These are phyloP conservation scores for Crepidodera aurea DNA, from an alignment of 2,888 invertebrate species.

Conservation along the genomic window DNA sequence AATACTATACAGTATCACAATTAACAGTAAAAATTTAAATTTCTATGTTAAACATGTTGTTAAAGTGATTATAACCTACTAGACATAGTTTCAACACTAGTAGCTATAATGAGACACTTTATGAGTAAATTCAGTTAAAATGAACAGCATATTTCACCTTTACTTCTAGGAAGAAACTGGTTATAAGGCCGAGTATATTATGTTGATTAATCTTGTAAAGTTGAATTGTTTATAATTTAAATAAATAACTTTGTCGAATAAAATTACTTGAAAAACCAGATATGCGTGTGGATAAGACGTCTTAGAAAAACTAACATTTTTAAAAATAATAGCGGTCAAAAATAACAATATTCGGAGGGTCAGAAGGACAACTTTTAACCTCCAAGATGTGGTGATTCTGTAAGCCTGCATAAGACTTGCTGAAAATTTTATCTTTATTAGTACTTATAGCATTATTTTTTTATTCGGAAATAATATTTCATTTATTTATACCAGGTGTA, in stretches of 20 bases:
- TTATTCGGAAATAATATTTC: too few relatives aligned
- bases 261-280: not conserved
- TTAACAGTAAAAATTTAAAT: not conserved
- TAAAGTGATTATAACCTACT: not conserved
- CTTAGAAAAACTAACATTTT: not conserved
- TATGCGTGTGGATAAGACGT: not conserved
- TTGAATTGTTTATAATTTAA: not conserved
- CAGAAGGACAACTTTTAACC: too few relatives aligned
- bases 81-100: constrained; percentile 7
- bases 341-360: too few relatives aligned
- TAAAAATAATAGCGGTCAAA: not conserved
- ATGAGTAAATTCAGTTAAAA: constrained; percentile 7
- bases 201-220: not conserved
- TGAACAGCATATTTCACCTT: constrained; percentile 5
- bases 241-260: not conserved
- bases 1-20: not conserved
- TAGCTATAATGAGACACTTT: constrained; percentile 1
- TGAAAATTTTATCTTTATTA: too few relatives aligned
- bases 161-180: constrained; percentile 1
- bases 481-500: too few relatives aligned
- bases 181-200: not conserved
- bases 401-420: too few relatives aligned
- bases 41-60: not conserved
- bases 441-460: too few relatives aligned
- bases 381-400: too few relatives aligned